A percentile compares a stretch with the other conserved stretches of the same genome.
Evolutionary conservation across 23 tunicate species (phyloP).

Genomic region (Diplosoma virens): DNA sequence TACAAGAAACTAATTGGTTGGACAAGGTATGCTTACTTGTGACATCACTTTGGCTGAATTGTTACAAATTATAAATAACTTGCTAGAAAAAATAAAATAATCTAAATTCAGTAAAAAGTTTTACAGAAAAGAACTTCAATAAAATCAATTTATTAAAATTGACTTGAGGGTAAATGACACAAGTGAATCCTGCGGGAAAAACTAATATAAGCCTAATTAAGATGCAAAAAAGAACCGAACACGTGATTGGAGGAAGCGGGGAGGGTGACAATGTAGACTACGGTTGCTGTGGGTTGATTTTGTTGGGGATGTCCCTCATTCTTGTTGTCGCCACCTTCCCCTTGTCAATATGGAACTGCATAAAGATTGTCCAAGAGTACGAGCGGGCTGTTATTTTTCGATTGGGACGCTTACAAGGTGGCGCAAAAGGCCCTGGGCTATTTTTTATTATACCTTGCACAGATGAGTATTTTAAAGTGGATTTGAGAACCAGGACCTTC

Average conservation of each 20-base stretch:
- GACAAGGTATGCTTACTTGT: too few species aligned
- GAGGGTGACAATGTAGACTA: background rate
- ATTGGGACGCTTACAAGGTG: conserved; percentile 68
- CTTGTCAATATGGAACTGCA: conserved; percentile 48
- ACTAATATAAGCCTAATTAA: too few species aligned
- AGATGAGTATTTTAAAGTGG: conserved; percentile 72
- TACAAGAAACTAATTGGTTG: too few species aligned
- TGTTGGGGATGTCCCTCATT: conserved; percentile 46
- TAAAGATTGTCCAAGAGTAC: conserved; percentile 87
- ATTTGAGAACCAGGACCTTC: conserved; percentile 74
- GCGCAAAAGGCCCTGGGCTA: conserved; percentile 89
- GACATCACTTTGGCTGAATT: too few species aligned
- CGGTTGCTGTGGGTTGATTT: conserved; percentile 37
- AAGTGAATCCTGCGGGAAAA: too few species aligned
- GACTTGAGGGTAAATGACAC: too few species aligned
- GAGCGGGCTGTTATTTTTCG: conserved; percentile 95
- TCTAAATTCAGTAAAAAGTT: too few species aligned
- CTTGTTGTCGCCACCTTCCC: conserved; percentile 59
- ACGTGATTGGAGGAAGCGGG: background rate
- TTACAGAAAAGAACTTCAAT: too few species aligned
- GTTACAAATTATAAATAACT: too few species aligned
- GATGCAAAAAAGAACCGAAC: too few species aligned
- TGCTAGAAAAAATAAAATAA: too few species aligned
- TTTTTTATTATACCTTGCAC: conserved; percentile 94
- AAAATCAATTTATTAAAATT: too few species aligned